phyloP scores from a whole-genome alignment of 2,888 invertebrate genomes.

The Drosophila mettleri region DNA sequence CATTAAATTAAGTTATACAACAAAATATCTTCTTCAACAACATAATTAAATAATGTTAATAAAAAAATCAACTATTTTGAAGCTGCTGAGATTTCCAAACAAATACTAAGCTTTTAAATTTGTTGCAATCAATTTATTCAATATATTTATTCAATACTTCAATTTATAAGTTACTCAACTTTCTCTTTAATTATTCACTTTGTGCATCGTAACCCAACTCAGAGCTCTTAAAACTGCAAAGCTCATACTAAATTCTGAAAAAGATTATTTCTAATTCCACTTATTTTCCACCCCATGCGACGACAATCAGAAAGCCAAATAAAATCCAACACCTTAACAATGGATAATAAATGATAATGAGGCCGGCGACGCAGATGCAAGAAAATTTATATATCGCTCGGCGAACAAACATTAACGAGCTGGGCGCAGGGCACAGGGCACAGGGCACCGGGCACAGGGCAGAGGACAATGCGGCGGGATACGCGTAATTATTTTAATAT shows the following conservation, averaged over 20 bases:
- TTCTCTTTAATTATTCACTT: too few relatives aligned
- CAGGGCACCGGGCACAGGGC: not conserved
- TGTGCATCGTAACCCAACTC: not conserved
- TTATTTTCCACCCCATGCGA: not conserved
- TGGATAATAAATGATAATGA: slow-evolving; percentile 70
- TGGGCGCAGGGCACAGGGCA: not conserved
- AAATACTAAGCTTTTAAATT: not conserved
- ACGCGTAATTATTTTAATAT: slow-evolving; percentile 69
- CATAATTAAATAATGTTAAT: too few relatives aligned
- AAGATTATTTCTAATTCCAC: not conserved
- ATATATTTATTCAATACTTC: not conserved
- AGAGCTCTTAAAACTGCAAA: not conserved
- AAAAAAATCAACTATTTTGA: not conserved
- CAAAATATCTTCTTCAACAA: too few relatives aligned
- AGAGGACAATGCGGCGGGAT: slow-evolving; percentile 23
- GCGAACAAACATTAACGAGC: too few relatives aligned
- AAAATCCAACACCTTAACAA: slow-evolving; percentile 50
- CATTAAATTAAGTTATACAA: too few relatives aligned
- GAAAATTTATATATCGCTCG: slow-evolving; percentile 12
- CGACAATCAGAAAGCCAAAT: slow-evolving; percentile 12
- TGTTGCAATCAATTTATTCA: not conserved
- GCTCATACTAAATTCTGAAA: not conserved
- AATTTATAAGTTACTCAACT: not conserved
- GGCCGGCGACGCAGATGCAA: slow-evolving; percentile 30
- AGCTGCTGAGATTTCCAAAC: not conserved